Evolutionary conservation across 2,113 vertebrate species (phyloP).

Genomic region (Cheilinus undulatus): DNA sequence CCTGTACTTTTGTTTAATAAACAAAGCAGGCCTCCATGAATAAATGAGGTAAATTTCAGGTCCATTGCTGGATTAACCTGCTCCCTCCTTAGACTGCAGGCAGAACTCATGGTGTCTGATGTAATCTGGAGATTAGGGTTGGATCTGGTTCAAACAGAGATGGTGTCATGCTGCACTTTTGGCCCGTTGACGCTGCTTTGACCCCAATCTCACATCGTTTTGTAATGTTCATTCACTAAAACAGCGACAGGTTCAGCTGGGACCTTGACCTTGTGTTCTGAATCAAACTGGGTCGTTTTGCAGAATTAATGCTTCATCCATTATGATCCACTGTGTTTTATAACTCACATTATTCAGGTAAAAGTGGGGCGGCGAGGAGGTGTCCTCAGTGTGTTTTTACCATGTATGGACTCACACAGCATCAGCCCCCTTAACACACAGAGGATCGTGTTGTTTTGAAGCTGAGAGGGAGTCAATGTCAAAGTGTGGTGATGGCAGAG

Average conservation of each 20-base stretch:
- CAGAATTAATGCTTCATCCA: conserved; percentile 4
- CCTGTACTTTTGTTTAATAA: not conserved
- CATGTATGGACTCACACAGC: not conserved
- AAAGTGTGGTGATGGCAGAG: not conserved
- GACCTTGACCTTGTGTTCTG: not conserved
- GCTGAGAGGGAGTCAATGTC: not conserved
- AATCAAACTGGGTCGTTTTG: conserved; percentile 17
- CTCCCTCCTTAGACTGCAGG: not conserved
- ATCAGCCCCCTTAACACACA: not conserved
- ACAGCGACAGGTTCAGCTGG: not conserved
- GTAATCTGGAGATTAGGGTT: not conserved
- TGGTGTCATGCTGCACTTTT: not conserved
- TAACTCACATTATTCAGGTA: conserved; percentile 9
- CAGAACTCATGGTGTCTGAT: not conserved
- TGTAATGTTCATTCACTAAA: conserved; percentile 47
- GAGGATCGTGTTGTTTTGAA: not conserved
- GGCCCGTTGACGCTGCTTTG: conserved; percentile 5
- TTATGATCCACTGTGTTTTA: not conserved
- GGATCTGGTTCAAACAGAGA: not conserved
- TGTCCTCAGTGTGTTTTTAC: not conserved
- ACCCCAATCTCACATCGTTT: conserved; percentile 39
- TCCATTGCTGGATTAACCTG: not conserved
- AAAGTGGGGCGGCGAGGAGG: not conserved
- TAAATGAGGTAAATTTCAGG: not conserved
- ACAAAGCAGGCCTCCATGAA: not conserved